These are phyloP conservation scores for Brachionus manjavacas DNA, from an alignment of 1,140 invertebrate species.

Conservation along the genomic window DNA sequence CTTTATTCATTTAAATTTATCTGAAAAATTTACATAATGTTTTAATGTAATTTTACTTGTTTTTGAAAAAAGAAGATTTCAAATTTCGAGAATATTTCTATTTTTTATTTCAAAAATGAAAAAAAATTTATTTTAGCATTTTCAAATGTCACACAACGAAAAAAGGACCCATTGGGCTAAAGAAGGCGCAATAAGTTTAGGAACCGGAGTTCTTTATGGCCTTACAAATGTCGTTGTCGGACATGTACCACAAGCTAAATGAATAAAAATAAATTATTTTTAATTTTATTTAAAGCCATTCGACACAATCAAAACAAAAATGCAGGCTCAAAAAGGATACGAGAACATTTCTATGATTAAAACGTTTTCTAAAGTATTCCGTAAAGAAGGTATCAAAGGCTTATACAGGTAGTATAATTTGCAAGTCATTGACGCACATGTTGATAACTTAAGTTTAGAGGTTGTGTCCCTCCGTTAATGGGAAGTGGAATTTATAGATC, in stretches of 20 bases:
- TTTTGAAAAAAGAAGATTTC: background rate
- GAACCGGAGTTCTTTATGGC: slow-evolving; percentile 54
- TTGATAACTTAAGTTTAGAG: slow-evolving; percentile 45
- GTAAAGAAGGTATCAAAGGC: slow-evolving; percentile 49
- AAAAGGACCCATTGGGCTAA: slow-evolving; percentile 50
- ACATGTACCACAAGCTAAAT: slow-evolving; percentile 43
- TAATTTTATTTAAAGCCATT: slow-evolving; percentile 46
- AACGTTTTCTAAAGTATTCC: slow-evolving; percentile 49
- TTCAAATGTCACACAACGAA: slow-evolving; percentile 52
- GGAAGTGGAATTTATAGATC: slow-evolving; percentile 53
- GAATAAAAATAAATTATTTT: background rate
- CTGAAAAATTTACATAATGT: background rate
- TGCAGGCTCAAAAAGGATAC: slow-evolving; percentile 53
- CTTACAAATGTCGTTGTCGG: slow-evolving; percentile 51
- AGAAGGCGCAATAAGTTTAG: slow-evolving; percentile 52
- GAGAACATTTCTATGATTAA: slow-evolving; percentile 50
- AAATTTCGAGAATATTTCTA: background rate
- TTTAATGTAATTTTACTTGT: background rate
- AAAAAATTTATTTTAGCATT: background rate
- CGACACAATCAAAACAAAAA: slow-evolving; percentile 56
- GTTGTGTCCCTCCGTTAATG: slow-evolving; percentile 52
- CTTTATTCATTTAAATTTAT: background rate
- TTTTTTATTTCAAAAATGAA: background rate
- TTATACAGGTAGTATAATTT: slow-evolving; percentile 49
- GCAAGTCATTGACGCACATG: background rate